phyloP scores from a whole-genome alignment of 2,113 vertebrate genomes.

The Toxostoma redivivum region DNA sequence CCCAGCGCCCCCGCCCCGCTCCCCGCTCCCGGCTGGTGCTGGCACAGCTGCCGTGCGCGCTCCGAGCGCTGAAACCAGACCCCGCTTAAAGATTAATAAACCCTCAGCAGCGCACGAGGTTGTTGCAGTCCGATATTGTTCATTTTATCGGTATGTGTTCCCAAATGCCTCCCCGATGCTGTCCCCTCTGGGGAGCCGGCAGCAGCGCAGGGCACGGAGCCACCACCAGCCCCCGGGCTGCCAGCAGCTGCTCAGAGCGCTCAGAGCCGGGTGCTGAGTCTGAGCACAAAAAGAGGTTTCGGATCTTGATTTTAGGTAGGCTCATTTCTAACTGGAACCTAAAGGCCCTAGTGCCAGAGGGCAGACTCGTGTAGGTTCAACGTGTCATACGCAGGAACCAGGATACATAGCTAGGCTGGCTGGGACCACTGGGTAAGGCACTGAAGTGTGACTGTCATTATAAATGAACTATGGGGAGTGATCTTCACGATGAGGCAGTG shows the following conservation, averaged over 20 bases:
- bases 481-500: neutral
- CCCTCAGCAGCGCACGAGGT: neutral
- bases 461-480: neutral
- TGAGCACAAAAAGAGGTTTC: neutral
- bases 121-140: neutral
- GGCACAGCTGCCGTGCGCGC: neutral
- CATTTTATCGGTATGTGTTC: fast-evolving
- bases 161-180: neutral
- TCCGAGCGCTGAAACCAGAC: neutral
- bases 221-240: neutral
- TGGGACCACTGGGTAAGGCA: neutral
- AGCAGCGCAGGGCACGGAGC: fast-evolving
- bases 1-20: fast-evolving
- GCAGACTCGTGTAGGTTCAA: fast-evolving
- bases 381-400: neutral
- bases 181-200: neutral
- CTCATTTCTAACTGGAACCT: neutral
- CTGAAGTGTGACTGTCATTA: neutral
- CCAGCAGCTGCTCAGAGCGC: neutral
- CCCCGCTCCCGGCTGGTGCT: neutral
- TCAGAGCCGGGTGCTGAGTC: neutral
- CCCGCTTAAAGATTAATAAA: neutral
- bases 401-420: neutral
- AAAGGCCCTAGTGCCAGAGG: neutral
- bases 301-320: neutral